Evolutionary conservation across 2,797 vertebrate species (phyloP), one percentile per base, ranked within the genome.

Genomic region (Remorina albescens): DNA sequence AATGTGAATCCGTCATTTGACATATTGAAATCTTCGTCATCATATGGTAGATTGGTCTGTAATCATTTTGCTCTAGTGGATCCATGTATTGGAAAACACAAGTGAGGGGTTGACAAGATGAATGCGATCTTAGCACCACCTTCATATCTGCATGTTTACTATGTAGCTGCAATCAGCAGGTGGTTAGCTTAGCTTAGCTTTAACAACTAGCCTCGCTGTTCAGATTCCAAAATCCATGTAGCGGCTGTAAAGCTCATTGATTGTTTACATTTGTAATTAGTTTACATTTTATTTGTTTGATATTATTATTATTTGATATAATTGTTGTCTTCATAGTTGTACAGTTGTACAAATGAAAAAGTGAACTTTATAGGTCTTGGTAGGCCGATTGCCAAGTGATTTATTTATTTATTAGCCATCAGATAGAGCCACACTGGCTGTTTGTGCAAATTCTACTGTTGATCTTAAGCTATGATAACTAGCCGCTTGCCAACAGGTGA

Each of bases 1-100:
- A 50, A 47, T 3, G 12, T 46, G 21, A 58, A 58, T 76, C 57
- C 53, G 1, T 60, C 41, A 63, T 62, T 74, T 9, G 53, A 7
- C 6, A 5, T 4, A 13, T 19, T 28, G 32, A 49, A 55, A 10
- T 12, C 23, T 36, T 44, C 64, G 28, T 63, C 41, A 26, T 67
- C 32, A 9, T 8, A 1, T 49, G 13, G 47, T 37, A 41, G 5
- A 16, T 13, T 41, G 10, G 5, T 7, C 21, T 23, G 34, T 55
- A 25, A 44, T 56, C 30, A 36, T 36, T 30, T 30, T 49, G n/a
- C 26, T 28, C 25, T n/a, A 21, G 15, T 16, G 6, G 32, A 59
- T 15, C 28, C 2, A 53, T 13, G 15, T 42, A 7, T 63, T 49
- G 2, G 4, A 6, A 12, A 26, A 44, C 25, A 25, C 49, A 28